Conservation (phyloP, 2,113 vertebrate species). For the Colius striatus region DNA sequence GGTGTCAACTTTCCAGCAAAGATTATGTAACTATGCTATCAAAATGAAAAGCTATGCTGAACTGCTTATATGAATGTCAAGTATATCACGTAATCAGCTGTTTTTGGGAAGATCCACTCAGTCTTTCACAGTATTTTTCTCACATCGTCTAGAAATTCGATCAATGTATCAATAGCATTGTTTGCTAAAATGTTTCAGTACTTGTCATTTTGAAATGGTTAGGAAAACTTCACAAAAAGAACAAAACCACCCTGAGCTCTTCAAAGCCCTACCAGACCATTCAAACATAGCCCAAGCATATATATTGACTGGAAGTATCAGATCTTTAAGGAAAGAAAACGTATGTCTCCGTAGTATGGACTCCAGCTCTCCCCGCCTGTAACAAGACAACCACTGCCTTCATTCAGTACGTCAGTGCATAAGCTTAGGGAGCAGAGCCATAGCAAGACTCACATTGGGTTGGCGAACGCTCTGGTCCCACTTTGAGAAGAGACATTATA, state of each 20-base stretch:
- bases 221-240: not conserved
- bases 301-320: not conserved
- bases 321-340: not conserved
- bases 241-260: accelerated
- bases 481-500: not conserved
- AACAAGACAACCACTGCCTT: not conserved
- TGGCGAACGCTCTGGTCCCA: not conserved
- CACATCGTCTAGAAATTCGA: too few species aligned
- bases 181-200: not conserved
- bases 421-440: not conserved
- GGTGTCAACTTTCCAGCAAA: too few species aligned
- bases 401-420: not conserved
- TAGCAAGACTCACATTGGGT: not conserved
- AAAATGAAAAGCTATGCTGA: too few species aligned
- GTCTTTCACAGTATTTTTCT: too few species aligned
- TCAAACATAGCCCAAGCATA: not conserved
- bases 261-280: not conserved
- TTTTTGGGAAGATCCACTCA: too few species aligned
- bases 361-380: not conserved
- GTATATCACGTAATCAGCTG: too few species aligned
- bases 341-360: not conserved
- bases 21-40: too few species aligned
- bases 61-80: too few species aligned
- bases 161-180: not conserved
- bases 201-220: not conserved